Conservation (phyloP, 2,797 vertebrate genomes). For the Gymnodraco acuticeps region DNA sequence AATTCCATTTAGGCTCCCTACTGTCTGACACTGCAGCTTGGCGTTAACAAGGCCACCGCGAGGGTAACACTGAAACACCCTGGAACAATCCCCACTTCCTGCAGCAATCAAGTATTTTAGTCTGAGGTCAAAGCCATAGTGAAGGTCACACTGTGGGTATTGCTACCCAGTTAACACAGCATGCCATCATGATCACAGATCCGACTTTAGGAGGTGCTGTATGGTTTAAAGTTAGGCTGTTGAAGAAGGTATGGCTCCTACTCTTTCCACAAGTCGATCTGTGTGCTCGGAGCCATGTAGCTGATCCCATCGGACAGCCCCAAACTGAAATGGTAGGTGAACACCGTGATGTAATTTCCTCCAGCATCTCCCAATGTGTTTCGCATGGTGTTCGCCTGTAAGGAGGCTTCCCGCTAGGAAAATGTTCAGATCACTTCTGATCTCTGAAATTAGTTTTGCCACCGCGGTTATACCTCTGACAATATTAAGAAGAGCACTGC, state of each 20-base stretch:
- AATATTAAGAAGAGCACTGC: conserved; percentile 58
- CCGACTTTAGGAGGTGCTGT: conserved; percentile 57
- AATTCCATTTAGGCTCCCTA: conserved; percentile 71
- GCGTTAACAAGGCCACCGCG: conserved; percentile 57
- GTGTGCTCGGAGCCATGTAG: conserved; percentile 52
- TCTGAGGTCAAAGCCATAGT: conserved; percentile 58
- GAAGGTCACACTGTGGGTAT: conserved; percentile 43
- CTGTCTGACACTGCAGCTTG: conserved; percentile 63
- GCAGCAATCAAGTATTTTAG: conserved; percentile 65
- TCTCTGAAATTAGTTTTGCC: conserved; percentile 75
- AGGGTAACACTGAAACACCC: conserved; percentile 43
- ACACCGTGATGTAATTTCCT: conserved; percentile 75
- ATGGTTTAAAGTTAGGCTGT: conserved; percentile 57
- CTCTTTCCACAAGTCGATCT: conserved; percentile 49
- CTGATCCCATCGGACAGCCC: conserved; percentile 73
- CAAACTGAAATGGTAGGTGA: conserved; percentile 68
- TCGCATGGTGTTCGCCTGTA: conserved; percentile 50
- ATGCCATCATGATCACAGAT: conserved; percentile 48
- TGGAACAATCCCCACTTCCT: conserved; percentile 33
- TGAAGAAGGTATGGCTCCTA: conserved; percentile 35
- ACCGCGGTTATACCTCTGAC: conserved; percentile 58
- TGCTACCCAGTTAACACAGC: conserved; percentile 53
- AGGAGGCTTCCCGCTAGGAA: conserved; percentile 69
- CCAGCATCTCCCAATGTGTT: conserved; percentile 59
- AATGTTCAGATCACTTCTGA: conserved; percentile 71